Conservation (phyloP, 2,888 invertebrate species). For the Chalcosyrphus nemorum region DNA sequence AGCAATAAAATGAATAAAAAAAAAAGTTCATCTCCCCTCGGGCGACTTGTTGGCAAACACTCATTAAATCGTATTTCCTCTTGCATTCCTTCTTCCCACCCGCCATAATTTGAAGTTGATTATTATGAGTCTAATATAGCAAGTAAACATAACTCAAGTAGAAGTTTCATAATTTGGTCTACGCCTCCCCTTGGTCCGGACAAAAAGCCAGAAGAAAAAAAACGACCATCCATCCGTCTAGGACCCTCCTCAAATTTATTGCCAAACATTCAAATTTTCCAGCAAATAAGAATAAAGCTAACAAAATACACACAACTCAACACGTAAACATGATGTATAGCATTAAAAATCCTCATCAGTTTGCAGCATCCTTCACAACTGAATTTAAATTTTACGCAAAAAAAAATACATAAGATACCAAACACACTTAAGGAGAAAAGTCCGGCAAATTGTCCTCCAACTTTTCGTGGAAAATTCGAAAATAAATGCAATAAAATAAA, state of each 20-base stretch:
- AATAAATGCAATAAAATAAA: conserved; percentile 47
- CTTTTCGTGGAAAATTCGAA: conserved; percentile 28
- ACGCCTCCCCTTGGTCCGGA: no score
- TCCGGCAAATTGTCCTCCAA: conserved; percentile 47
- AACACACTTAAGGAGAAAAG: conserved; percentile 27
- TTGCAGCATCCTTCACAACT: not conserved
- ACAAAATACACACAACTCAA: conserved; percentile 10
- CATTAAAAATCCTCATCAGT: conserved; percentile 37
- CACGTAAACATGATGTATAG: conserved; percentile 26
- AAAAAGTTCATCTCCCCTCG: not conserved
- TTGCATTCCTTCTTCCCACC: not conserved
- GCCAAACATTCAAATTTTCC: conserved; percentile 39
- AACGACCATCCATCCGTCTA: not conserved
- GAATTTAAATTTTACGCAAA: conserved; percentile 28
- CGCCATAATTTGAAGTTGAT: conserved; percentile 49
- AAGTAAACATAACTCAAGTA: conserved; percentile 44
- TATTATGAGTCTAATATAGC: conserved; percentile 38
- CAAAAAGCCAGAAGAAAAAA: no score
- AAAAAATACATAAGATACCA: not conserved
- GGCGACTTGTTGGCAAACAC: conserved; percentile 5
- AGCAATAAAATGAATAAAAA: not conserved
- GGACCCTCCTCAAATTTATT: conserved; percentile 6
- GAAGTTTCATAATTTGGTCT: conserved; percentile 32
- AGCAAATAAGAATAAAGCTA: not conserved
- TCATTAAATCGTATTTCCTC: conserved; percentile 25